Evolutionary conservation across 2,797 vertebrate species (phyloP).

Genomic region (Gymnothorax reevesii): DNA sequence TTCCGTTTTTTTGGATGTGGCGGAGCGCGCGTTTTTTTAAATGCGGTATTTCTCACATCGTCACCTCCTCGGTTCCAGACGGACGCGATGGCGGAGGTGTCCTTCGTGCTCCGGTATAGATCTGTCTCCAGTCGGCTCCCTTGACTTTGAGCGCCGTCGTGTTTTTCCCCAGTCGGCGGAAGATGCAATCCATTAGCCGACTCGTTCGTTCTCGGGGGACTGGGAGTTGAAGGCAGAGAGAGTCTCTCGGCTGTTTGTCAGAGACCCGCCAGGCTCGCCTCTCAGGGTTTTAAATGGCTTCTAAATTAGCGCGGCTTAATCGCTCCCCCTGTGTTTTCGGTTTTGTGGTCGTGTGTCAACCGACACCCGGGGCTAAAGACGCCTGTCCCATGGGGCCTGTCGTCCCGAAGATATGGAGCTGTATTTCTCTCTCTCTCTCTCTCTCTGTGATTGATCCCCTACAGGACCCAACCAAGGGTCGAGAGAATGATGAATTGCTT

Average conservation of each 20-base stretch:
- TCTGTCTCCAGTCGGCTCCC: neutral
- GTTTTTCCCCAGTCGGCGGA: neutral
- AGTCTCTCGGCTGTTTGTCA: conserved; percentile 28
- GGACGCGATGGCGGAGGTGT: neutral
- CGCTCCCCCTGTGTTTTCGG: neutral
- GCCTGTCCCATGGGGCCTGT: neutral
- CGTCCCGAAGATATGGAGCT: neutral
- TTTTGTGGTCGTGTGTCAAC: conserved; percentile 8
- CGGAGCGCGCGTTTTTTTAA: neutral
- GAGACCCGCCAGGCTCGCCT: conserved; percentile 15
- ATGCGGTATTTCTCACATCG: neutral
- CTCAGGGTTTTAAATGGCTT: conserved; percentile 32
- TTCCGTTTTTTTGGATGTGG: neutral
- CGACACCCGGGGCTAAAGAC: neutral
- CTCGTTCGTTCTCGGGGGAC: conserved; percentile 7
- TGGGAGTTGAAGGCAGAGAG: conserved; percentile 19
- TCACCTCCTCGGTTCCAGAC: neutral
- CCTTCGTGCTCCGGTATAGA: no score
- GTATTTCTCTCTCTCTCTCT: conserved; percentile 24
- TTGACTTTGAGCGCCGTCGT: neutral
- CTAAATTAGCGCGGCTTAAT: conserved; percentile 42
- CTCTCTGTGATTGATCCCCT: neutral
- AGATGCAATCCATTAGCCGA: conserved; percentile 13
- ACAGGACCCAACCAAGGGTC: neutral
- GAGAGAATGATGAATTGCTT: neutral